Evolutionary conservation across 2,113 vertebrate genomes (phyloP), one percentile per base, ranked within the genome.

Genomic region (Nothocercus nigrocapillus): DNA sequence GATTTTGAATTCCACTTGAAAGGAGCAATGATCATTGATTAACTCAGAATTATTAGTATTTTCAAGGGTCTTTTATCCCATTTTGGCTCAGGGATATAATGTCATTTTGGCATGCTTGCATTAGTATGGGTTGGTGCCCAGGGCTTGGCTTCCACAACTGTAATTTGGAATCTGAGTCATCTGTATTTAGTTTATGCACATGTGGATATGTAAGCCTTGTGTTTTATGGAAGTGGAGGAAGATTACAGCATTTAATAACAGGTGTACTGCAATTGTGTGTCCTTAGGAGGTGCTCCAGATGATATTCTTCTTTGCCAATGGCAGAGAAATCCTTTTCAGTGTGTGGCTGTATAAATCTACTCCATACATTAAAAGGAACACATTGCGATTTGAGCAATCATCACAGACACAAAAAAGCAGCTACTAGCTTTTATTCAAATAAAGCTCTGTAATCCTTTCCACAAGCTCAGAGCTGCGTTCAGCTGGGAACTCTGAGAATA

Each of bases 391-490:
- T 82, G 67, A 74, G 84, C 92, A 96, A 96, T 92, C 9, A 0
- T 56, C 56, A 66, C 4, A 18, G 69, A 79, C 90, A 94, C 74
- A 96, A 92, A 93, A 56, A 82, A 1, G 5, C 40, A 76, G 38
- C 69, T 73, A 82, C 74, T 79, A 79, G 66, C 44, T 94, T 88
- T 87, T 93, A 95, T 93, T 94, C 77, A 94, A 94, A 95, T 79
- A 92, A 89, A 94, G 94, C 90, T 95, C 95, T 96, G 93, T 90
- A 95, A 96, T 97, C 94, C 92, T 87, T 94, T 96, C 88, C 88
- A 87, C 77, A 87, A 87, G 84, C 77, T 93, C 83, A 92, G 83
- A 93, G 53, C 74, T 90, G 92, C 88, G 49, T 96, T 96, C 94
- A 96, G 28, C 74, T 93, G 92, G 88, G 95, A 94, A 87, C 79